Percentiles rank a stretch among this genome's conserved stretches.
Conservation (phyloP, 2,888 invertebrate genomes). For the Sepiola atlantica region DNA sequence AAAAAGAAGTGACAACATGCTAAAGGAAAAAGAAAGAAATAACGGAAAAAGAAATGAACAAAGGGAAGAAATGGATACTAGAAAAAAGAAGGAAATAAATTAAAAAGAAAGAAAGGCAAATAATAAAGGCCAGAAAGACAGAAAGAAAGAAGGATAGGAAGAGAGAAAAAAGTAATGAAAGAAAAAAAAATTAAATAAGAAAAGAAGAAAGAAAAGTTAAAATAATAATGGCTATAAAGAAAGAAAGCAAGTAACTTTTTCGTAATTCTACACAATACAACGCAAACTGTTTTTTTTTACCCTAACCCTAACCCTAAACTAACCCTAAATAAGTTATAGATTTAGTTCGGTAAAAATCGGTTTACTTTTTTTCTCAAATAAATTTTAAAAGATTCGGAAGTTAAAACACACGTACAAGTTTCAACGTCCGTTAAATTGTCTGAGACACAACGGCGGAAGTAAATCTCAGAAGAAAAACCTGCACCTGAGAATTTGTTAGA, state of each 20-base stretch:
- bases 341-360: no score
- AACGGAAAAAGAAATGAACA: not conserved
- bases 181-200: not conserved
- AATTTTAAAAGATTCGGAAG: not conserved
- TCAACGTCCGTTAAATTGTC: conserved; percentile 32
- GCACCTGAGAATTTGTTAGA: not conserved
- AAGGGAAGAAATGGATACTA: not conserved
- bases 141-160: not conserved
- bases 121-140: not conserved
- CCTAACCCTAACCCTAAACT: no score
- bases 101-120: not conserved
- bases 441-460: not conserved
- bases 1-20: no score
- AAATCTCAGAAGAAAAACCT: not conserved
- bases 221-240: not conserved
- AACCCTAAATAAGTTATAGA: no score
- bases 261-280: not conserved
- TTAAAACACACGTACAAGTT: not conserved
- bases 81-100: not conserved
- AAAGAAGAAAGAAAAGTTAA: not conserved
- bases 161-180: not conserved
- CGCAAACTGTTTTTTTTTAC: not conserved
- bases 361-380: no score
- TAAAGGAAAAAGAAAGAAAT: not conserved
- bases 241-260: not conserved